Evolutionary conservation across 2,888 invertebrate genomes (phyloP).

Genomic region (Physocephala rufipes): DNA sequence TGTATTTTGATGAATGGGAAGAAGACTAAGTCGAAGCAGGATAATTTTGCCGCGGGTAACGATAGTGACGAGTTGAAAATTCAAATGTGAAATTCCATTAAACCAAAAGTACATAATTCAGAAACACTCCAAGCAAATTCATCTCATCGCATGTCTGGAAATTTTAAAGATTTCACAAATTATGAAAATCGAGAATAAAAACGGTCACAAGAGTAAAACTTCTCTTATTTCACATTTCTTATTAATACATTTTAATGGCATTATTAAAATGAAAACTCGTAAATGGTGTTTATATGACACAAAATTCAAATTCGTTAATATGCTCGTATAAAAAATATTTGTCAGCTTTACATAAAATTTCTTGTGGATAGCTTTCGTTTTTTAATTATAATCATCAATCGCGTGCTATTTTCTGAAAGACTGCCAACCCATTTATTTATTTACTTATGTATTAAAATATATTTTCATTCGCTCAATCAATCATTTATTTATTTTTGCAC

Average conservation of each 20-base stretch:
- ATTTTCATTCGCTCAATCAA: too few relatives aligned
- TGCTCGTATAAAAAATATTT: too few relatives aligned
- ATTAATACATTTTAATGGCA: conserved; percentile 27
- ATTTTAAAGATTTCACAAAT: conserved; percentile 21
- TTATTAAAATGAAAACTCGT: conserved; percentile 6
- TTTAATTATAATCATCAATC: too few relatives aligned
- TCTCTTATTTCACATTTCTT: not conserved
- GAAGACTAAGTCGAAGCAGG: not conserved
- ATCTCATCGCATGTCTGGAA: conserved; percentile 25
- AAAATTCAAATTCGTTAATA: too few relatives aligned
- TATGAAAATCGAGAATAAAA: not conserved
- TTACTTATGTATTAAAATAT: too few relatives aligned
- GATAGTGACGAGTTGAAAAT: conserved; percentile 30
- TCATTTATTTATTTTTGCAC: too few relatives aligned
- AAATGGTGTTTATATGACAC: too few relatives aligned
- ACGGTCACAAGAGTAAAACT: conserved; percentile 3
- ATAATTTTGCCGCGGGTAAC: conserved; percentile 26
- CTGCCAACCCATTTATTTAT: too few relatives aligned
- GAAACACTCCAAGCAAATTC: conserved; percentile 22
- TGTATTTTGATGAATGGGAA: not conserved
- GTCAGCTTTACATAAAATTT: too few relatives aligned
- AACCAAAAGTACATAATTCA: conserved; percentile 36
- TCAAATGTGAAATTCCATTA: conserved; percentile 37
- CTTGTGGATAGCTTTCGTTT: too few relatives aligned
- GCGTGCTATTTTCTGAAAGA: too few relatives aligned